These are phyloP conservation scores for Ibycter americanus DNA, from an alignment of 2,797 vertebrate genomes.

Conservation along the genomic window DNA sequence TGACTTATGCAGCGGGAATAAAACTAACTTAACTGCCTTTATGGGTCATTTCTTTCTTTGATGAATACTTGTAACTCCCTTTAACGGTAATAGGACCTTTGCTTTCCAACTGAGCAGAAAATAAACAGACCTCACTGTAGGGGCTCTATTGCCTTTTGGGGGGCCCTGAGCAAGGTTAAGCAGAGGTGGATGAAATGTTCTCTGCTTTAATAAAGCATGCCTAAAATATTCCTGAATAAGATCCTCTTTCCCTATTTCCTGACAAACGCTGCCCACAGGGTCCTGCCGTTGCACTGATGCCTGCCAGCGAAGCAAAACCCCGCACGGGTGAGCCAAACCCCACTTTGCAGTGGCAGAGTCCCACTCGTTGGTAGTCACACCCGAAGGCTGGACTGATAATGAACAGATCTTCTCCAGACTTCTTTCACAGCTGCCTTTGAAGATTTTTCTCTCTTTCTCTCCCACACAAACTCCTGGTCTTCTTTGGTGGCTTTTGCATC, in stretches of 20 bases:
- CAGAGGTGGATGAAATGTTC: not conserved
- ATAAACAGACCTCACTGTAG: constrained; percentile 34
- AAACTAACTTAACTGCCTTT: constrained; percentile 66
- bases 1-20: constrained; percentile 56
- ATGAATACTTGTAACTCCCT: constrained; percentile 63
- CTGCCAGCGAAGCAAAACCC: not conserved
- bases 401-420: not conserved
- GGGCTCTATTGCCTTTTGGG: constrained; percentile 31
- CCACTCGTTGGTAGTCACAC: not conserved
- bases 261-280: not conserved
- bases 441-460: not conserved
- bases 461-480: accelerated
- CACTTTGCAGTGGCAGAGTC: not conserved
- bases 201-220: not conserved
- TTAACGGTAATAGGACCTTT: constrained; percentile 50
- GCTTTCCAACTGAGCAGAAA: constrained; percentile 54
- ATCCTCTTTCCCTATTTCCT: not conserved
- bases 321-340: not conserved
- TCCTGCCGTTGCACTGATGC: not conserved
- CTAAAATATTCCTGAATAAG: not conserved
- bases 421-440: not conserved
- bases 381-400: not conserved
- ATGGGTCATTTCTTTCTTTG: constrained; percentile 71
- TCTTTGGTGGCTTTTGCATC: not conserved
- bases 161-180: constrained; percentile 6